Evolutionary conservation across 2,797 vertebrate species (phyloP), one percentile per base, ranked within the genome.

Genomic region (Platyrinchus mystaceus): DNA sequence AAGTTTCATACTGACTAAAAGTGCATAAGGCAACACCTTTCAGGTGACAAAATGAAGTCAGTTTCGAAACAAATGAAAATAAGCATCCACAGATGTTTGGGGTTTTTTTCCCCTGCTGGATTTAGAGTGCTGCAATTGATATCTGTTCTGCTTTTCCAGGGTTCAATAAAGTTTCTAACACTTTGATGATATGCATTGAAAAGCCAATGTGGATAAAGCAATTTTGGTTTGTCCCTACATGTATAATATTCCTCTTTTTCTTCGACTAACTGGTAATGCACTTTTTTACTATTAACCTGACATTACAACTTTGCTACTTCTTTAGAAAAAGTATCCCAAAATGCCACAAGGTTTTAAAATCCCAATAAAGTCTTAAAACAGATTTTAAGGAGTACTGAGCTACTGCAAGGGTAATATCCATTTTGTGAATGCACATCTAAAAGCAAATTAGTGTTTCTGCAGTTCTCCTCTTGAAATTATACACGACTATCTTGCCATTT

Each of bases 21-120:
- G 32, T 58, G 5, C 17, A 63, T 69, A 87, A 96, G 77, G 39
- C 58, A 91, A 62, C 28, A 52, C 69, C 53, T 78, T 67, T 90
- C 68, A 66, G 69, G 59, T 68, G 70, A 74, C 23, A 79, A 96
- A 96, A 88, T 49, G 18, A 95, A 94, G 71, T 14, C 34, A 82
- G n/a, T 37, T 70, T 59, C 81, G 13, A 27, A 77, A 6, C 5
- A 82, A 53, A 1, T 37, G 16, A 56, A 86, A 78, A 75, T 6
- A 71, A 75, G 1, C 3, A 26, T 46, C 71, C 5, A 7, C 20
- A 17, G 19, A 6, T 59, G 22, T 19, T 43, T 55, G 32, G 20
- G 20, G 4, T 10, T 14, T 36, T 20, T 36, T 15, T 26, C 14
- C 7, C 7, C 4, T 64, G 10, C 1, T 8, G 32, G 4, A 7